phyloP scores from a whole-genome alignment of 2,113 vertebrate genomes.

The Istiophorus platypterus region DNA sequence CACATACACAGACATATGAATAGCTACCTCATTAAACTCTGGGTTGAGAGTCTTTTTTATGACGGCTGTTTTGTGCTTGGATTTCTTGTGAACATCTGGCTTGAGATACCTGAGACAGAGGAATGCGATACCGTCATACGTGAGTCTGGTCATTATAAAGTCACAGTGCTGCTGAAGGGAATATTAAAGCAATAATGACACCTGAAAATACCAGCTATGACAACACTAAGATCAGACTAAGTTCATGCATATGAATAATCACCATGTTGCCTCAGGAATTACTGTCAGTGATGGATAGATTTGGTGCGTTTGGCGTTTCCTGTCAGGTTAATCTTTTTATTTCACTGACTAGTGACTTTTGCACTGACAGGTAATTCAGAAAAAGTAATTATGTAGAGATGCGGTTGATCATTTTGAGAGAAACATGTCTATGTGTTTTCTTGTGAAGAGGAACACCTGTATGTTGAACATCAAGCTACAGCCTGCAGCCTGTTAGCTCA shows the following conservation, averaged over 20 bases:
- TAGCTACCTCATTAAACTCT: conserved; percentile 91
- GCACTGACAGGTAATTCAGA: background rate
- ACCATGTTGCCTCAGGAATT: background rate
- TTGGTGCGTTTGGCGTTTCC: background rate
- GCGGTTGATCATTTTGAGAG: no score
- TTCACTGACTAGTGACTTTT: background rate
- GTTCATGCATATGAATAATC: conserved; percentile 17
- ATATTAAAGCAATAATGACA: background rate
- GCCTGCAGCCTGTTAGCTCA: no score
- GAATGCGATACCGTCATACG: background rate
- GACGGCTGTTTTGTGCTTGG: conserved; percentile 92
- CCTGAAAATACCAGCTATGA: conserved; percentile 3
- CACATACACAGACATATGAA: conserved; percentile 33
- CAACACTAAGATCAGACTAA: conserved; percentile 15
- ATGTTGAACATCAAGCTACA: no score
- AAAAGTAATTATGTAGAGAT: background rate
- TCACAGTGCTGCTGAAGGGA: background rate
- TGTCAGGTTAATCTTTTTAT: conserved; percentile 1
- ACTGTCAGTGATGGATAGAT: background rate
- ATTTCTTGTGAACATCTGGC: conserved; percentile 92
- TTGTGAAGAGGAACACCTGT: no score
- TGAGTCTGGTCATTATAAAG: conserved; percentile 5
- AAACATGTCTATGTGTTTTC: no score
- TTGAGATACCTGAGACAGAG: conserved; percentile 88
- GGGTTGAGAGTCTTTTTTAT: conserved; percentile 95